phyloP scores from a whole-genome alignment of 1,140 invertebrate species.

The Bilobella aurantiaca region DNA sequence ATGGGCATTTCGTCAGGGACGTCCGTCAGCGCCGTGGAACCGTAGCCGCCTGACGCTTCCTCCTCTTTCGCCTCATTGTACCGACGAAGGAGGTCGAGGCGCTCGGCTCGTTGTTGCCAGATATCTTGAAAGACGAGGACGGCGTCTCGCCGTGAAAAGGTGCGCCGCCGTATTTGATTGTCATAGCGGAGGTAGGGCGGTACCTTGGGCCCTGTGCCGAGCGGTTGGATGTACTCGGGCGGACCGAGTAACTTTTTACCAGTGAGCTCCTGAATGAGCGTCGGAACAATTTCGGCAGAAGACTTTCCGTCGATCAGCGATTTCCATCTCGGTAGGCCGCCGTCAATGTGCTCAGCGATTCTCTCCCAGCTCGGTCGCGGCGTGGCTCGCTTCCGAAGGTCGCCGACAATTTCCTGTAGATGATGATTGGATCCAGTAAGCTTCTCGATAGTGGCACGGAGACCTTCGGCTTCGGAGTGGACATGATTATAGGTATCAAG shows the following conservation, averaged over 20 bases:
- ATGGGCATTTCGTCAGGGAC: background rate
- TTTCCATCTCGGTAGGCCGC: background rate
- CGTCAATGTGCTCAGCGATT: slow-evolving; percentile 13
- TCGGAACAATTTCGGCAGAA: slow-evolving; percentile 12
- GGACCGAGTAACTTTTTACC: slow-evolving; percentile 12
- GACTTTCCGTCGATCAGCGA: slow-evolving; percentile 9
- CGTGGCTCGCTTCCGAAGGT: slow-evolving; percentile 14
- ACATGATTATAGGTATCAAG: slow-evolving; percentile 5
- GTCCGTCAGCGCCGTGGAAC: background rate
- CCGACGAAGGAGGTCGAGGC: background rate
- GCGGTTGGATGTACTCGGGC: slow-evolving; percentile 1
- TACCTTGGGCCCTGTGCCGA: background rate
- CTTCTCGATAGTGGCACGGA: slow-evolving; percentile 10
- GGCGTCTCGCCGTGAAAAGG: slow-evolving; percentile 9
- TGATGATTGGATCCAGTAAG: slow-evolving; percentile 10
- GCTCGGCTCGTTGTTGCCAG: background rate
- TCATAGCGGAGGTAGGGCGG: slow-evolving; percentile 14
- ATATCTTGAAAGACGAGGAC: slow-evolving; percentile 17
- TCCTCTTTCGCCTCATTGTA: slow-evolving; percentile 6
- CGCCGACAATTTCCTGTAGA: background rate
- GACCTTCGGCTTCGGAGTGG: background rate
- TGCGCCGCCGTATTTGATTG: background rate
- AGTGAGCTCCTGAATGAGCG: slow-evolving; percentile 15
- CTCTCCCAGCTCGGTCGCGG: slow-evolving; percentile 23
- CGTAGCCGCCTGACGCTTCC: background rate